Evolutionary conservation across 2,113 vertebrate species (phyloP).

Genomic region (Rhodinocichla rosea): DNA sequence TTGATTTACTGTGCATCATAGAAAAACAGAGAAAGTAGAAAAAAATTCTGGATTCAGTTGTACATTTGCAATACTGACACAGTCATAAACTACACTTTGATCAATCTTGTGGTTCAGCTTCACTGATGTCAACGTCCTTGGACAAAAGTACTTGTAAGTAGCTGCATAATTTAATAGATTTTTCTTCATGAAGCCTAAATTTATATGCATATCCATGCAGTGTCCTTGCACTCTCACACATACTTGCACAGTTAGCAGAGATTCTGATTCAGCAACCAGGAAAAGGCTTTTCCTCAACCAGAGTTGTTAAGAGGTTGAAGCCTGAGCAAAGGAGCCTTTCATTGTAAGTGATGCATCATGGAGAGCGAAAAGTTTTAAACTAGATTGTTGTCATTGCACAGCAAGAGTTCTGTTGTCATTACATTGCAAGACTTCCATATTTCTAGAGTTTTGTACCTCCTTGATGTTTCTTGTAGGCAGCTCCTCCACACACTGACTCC

Average conservation of each 20-base stretch:
- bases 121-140: not conserved
- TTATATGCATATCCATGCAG: not conserved
- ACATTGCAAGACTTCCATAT: too few relatives aligned
- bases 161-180: not conserved
- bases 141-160: not conserved
- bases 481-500: too few relatives aligned
- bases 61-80: not conserved
- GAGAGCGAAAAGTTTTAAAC: not conserved
- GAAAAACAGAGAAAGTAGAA: not conserved
- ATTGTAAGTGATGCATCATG: not conserved
- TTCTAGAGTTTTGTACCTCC: too few relatives aligned
- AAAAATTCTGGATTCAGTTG: not conserved
- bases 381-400: too few relatives aligned
- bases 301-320: not conserved
- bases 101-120: not conserved
- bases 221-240: not conserved
- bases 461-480: too few relatives aligned
- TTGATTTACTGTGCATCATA: not conserved
- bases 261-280: not conserved
- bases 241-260: not conserved
- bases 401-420: too few relatives aligned
- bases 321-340: not conserved
- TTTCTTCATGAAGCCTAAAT: not conserved
- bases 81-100: not conserved
- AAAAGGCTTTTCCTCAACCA: not conserved